Evolutionary conservation across 1,140 invertebrate genomes (phyloP), one percentile per base, ranked within the genome.

Genomic region (Cryptotermes secundus): DNA sequence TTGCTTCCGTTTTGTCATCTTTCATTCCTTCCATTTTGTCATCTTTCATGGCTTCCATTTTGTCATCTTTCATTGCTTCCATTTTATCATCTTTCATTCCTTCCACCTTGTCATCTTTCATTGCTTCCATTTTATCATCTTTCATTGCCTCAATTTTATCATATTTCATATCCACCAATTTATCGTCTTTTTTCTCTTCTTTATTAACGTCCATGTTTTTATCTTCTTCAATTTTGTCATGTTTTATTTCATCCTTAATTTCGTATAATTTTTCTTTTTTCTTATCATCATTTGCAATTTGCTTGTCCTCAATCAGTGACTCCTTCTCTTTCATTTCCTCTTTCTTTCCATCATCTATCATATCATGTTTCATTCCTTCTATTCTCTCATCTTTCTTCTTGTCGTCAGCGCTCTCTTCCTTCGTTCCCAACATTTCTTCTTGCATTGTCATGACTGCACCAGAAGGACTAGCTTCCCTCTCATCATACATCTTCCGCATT

Each of bases 61-160:
- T 88, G 85, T 35, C 87, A 85, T 80, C 87, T 86, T 82, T 89
- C 86, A 81, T 89, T 86, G 72, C 88, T 87, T 85, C 88, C 86
- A 38, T 90, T 87, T 83, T 31, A 0, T 72, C 59, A 12, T 31
- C 59, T 31, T 31, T 90, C 88, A 45, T 86, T 79, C 35, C 1
- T 87, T 81, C 85, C 83, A 38, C 80, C 85, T 65, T 72, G 7
- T 24, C 34, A 14, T 82, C 59, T 9, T 72, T 12, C 59, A 7
- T 31, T 31, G 4, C n/a, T 4, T 72, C 26, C n/a, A 49, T 0
- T 19, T 49, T 49, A 19, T 72, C 59, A 16, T 72, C n/a, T 72
- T 31, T 72, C 45, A 49, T 72, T 72, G 26, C n/a, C 14, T 72
- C 59, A 35, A 7, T 65, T 53, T 26, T 36, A 34, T 83, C 83